These are phyloP conservation scores for Catharus minimus DNA, from an alignment of 2,113 vertebrate species.

Conservation along the genomic window DNA sequence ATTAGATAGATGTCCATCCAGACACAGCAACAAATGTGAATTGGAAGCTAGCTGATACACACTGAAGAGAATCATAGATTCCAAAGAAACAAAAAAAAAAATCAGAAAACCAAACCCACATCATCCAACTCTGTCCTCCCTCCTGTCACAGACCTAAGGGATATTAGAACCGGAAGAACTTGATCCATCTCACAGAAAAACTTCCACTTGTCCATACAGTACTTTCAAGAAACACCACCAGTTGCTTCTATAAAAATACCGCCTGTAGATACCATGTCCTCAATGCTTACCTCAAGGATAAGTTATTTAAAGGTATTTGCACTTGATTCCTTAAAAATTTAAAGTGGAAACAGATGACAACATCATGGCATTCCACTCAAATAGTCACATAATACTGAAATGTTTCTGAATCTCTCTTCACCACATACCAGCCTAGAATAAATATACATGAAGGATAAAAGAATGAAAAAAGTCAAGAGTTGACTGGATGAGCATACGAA, in stretches of 20 bases:
- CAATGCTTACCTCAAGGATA: neutral
- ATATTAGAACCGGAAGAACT: neutral
- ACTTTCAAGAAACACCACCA: neutral
- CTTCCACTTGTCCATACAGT: neutral
- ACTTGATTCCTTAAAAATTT: slow-evolving; percentile 28
- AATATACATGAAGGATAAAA: neutral
- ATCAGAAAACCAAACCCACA: neutral
- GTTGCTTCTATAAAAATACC: neutral
- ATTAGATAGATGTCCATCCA: neutral
- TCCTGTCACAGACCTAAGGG: neutral
- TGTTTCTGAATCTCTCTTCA: neutral
- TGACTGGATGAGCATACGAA: no score
- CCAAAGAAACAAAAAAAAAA: neutral
- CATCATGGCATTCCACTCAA: slow-evolving; percentile 17
- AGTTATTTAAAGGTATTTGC: neutral
- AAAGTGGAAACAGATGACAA: neutral
- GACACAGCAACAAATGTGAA: neutral
- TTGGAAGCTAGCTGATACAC: neutral
- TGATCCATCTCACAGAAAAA: neutral
- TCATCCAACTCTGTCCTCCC: neutral
- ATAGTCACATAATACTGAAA: neutral
- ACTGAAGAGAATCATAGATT: neutral
- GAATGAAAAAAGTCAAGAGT: neutral
- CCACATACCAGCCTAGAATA: slow-evolving; percentile 22
- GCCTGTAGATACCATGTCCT: neutral